Evolutionary conservation across 2,113 vertebrate species (phyloP).

Genomic region (Fregata magnificens): DNA sequence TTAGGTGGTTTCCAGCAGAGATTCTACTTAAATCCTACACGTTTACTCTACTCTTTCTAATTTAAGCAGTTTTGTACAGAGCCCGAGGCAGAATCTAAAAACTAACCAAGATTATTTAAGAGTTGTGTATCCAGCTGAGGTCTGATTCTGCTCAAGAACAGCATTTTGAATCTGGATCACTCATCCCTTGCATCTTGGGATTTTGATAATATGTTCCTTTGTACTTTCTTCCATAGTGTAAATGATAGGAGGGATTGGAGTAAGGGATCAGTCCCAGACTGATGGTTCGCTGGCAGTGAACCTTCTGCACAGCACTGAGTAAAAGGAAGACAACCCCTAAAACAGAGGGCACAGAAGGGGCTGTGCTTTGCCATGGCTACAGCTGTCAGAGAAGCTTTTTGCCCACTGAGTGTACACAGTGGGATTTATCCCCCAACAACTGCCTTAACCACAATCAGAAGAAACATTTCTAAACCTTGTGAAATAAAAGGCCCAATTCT

Average conservation of each 20-base stretch:
- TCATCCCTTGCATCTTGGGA: neutral
- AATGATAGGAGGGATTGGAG: neutral
- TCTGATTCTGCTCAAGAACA: neutral
- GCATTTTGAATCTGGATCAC: neutral
- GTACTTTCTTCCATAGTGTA: neutral
- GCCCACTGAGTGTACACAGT: neutral
- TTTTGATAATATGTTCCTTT: neutral
- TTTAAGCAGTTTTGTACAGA: neutral
- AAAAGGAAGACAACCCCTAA: neutral
- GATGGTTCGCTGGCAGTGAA: neutral
- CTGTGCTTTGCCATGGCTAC: neutral
- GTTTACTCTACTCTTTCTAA: neutral
- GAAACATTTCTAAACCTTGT: neutral
- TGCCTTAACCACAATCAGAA: neutral
- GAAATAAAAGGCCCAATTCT: no score
- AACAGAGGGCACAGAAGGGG: neutral
- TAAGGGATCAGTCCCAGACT: neutral
- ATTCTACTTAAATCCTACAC: neutral
- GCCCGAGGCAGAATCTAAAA: neutral
- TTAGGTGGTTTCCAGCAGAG: conserved; percentile 7
- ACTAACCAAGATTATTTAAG: neutral
- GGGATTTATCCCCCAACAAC: neutral
- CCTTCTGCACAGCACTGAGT: neutral
- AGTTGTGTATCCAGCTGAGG: neutral
- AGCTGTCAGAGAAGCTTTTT: neutral